Base-by-base conservation (phyloP, 92 coral and sea anemone genomes). In the Paramuricea clavata region DNA sequence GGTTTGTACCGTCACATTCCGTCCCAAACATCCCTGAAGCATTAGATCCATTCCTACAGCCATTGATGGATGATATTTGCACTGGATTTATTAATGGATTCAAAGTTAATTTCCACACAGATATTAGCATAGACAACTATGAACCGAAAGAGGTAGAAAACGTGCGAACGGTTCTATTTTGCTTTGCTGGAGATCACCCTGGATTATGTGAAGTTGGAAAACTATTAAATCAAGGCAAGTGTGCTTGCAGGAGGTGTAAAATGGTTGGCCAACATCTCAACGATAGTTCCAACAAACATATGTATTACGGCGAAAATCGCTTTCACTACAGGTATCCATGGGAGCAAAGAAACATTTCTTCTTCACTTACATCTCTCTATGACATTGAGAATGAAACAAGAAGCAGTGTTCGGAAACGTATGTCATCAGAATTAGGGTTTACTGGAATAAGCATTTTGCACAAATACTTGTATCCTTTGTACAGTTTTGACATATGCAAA, bases 101-200 rank as follows among this genome's bases (percentile, higher is more conserved):
- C 61, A 2, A 86, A 8, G 78, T 89, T 22, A 56, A 74, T 68
- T 88, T 56, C 39, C 89, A 81, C 44, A 39, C 4, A 10, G 44
- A 10, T 39, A 13, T 57, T 27, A 60, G 50, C 84, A 81, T 36
- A 60, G 60, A n/a, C n/a, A n/a, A n/a, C n/a, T n/a, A n/a, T n/a
- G n/a, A n/a, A n/a, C n/a, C n/a, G n/a, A n/a, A n/a, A n/a, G n/a
- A n/a, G n/a, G n/a, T n/a, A n/a, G n/a, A n/a, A n/a, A n/a, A n/a
- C n/a, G n/a, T n/a, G n/a, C n/a, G n/a, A n/a, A n/a, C n/a, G n/a
- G n/a, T 16, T 85, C 77, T 44, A 34, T 60, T 27, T 42, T 90
- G 95, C 39, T 93, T 90, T 89, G 64, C 95, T 62, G 95, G 78
- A 23, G 95, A 93, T 71, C 91, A 90, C 81, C 95, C 95, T 52